These are phyloP conservation scores for Passer domesticus DNA, from an alignment of 2,113 vertebrate genomes.

Conservation along the genomic window DNA sequence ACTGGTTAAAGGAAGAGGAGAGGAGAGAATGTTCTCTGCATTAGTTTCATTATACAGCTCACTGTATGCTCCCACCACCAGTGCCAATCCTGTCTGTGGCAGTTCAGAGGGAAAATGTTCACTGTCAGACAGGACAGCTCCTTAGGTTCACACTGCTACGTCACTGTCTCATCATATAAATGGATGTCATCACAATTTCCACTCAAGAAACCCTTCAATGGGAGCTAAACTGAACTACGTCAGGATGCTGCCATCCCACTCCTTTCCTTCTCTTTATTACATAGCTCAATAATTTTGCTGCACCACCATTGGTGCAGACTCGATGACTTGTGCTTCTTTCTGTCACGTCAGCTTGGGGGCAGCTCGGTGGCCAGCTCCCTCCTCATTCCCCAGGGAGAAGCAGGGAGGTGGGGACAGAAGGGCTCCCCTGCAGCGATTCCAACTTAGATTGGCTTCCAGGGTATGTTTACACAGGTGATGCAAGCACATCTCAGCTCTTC, in stretches of 20 bases:
- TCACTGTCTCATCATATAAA: neutral
- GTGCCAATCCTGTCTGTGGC: neutral
- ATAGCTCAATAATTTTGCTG: accelerated
- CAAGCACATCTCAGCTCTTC: neutral
- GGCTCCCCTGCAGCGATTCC: neutral
- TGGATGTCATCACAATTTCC: neutral
- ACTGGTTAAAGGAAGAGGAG: neutral
- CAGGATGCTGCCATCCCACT: neutral
- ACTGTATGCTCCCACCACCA: neutral
- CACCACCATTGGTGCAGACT: neutral
- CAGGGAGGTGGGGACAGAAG: neutral
- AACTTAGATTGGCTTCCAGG: neutral
- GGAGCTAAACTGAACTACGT: neutral
- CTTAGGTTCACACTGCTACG: neutral
- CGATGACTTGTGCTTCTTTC: neutral
- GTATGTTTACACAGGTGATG: neutral
- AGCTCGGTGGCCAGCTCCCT: neutral
- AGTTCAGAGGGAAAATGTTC: neutral
- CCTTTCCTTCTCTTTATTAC: neutral
- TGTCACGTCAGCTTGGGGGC: neutral
- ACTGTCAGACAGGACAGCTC: neutral
- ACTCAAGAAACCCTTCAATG: neutral
- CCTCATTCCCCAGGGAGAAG: neutral
- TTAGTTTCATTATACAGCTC: neutral
- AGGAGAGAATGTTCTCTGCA: neutral